Conservation (phyloP, 2,113 vertebrate genomes). For the Columbina picui region DNA sequence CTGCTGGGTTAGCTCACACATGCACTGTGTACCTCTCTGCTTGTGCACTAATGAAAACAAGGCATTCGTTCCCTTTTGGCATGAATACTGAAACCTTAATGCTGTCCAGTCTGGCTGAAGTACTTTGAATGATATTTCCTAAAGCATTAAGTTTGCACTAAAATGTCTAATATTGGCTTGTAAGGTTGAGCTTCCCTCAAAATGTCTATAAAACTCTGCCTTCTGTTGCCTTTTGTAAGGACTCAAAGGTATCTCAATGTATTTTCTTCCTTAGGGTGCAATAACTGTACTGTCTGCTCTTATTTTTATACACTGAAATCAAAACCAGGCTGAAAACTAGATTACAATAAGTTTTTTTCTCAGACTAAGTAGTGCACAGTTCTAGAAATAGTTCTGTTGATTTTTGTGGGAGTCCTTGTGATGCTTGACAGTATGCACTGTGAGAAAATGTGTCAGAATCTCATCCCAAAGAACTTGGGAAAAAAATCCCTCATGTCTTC, state of each 20-base stretch:
- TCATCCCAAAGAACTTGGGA: background rate
- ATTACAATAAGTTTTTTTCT: background rate
- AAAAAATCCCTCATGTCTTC: background rate
- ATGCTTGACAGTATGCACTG: background rate
- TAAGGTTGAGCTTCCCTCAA: background rate
- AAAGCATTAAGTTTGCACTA: background rate
- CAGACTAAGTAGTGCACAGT: background rate
- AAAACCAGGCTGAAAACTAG: background rate
- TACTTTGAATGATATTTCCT: background rate
- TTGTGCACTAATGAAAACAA: background rate
- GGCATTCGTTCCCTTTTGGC: background rate
- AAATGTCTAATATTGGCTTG: background rate
- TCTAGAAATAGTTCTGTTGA: conserved; percentile 32
- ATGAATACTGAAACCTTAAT: background rate
- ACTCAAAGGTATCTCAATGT: background rate
- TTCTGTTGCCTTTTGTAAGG: background rate
- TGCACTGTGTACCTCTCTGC: background rate
- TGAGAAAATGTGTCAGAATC: background rate
- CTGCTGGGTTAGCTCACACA: background rate
- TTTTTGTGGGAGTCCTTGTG: conserved; percentile 34
- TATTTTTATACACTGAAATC: background rate
- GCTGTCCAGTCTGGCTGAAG: background rate
- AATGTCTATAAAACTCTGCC: background rate
- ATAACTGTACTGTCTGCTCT: background rate
- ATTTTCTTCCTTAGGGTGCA: background rate